Evolutionary conservation across 2,113 vertebrate species (phyloP).

Genomic region (Seriola rivoliana): DNA sequence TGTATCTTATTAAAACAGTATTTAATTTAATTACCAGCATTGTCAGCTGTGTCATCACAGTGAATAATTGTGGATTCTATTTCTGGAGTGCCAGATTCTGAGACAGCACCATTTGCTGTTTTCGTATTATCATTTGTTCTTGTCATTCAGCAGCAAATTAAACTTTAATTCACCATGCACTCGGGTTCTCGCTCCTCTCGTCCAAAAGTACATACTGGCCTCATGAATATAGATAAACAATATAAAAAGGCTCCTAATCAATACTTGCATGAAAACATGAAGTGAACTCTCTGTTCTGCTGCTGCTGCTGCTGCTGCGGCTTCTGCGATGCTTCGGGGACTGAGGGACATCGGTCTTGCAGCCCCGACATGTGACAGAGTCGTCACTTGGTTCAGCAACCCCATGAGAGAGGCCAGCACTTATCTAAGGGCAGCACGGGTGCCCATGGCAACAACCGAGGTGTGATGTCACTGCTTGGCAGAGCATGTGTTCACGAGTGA

Average conservation of each 20-base stretch:
- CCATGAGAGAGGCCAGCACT: constrained; percentile 67
- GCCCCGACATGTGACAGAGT: constrained; percentile 72
- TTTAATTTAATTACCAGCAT: constrained; percentile 66
- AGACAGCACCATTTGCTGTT: constrained; percentile 27
- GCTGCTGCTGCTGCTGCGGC: background rate
- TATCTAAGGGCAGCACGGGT: constrained; percentile 76
- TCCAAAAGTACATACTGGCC: constrained; percentile 28
- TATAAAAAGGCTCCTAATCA: constrained; percentile 56
- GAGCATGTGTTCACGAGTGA: constrained; percentile 76
- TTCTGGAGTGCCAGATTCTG: constrained; percentile 20
- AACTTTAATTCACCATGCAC: constrained; percentile 63
- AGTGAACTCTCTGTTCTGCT: constrained; percentile 14
- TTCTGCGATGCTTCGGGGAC: constrained; percentile 24
- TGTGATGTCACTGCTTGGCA: constrained; percentile 76
- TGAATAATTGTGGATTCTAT: constrained; percentile 39
- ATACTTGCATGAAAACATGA: constrained; percentile 55
- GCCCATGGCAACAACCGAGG: constrained; percentile 78
- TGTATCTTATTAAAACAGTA: constrained; percentile 64
- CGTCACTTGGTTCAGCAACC: constrained; percentile 69
- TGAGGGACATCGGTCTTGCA: constrained; percentile 39
- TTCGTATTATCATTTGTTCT: constrained; percentile 14
- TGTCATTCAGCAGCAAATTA: constrained; percentile 43
- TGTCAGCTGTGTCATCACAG: constrained; percentile 51
- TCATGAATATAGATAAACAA: constrained; percentile 68
- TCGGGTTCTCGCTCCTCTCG: constrained; percentile 23